phyloP scores from a whole-genome alignment of 2,113 vertebrate genomes.

The Centropus unirufus region DNA sequence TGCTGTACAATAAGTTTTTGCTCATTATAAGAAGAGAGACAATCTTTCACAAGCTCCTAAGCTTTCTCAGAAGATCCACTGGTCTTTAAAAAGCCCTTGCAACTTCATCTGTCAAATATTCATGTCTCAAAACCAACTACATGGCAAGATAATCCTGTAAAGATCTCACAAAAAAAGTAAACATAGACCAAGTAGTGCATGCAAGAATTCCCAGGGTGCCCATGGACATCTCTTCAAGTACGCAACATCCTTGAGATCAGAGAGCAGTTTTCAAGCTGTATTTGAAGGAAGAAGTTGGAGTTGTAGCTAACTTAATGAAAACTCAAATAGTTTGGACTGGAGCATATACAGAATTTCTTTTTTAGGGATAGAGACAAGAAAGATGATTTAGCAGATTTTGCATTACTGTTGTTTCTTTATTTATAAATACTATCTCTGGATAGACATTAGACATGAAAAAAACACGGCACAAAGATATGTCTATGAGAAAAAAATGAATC shows the following conservation, averaged over 20 bases:
- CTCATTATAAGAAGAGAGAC: background rate
- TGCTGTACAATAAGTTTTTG: background rate
- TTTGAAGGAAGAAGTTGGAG: background rate
- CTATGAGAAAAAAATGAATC: constrained; percentile 37
- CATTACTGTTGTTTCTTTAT: background rate
- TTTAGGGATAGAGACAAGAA: background rate
- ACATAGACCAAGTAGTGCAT: background rate
- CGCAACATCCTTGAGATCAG: background rate
- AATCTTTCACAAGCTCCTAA: background rate
- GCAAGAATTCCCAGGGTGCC: background rate
- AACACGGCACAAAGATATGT: background rate
- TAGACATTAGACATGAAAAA: constrained; percentile 39
- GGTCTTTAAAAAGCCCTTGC: background rate
- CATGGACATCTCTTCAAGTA: background rate
- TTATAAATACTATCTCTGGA: constrained; percentile 44
- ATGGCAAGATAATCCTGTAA: background rate
- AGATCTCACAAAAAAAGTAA: background rate
- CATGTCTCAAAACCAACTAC: background rate
- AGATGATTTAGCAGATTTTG: constrained; percentile 8
- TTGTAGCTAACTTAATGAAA: background rate
- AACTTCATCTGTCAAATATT: background rate
- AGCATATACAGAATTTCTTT: background rate
- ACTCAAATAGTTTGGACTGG: background rate
- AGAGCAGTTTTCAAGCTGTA: background rate
- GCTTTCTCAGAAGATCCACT: background rate